These are phyloP conservation scores for Cranoglanis bouderius DNA, from an alignment of 2,113 vertebrate genomes.

Conservation along the genomic window DNA sequence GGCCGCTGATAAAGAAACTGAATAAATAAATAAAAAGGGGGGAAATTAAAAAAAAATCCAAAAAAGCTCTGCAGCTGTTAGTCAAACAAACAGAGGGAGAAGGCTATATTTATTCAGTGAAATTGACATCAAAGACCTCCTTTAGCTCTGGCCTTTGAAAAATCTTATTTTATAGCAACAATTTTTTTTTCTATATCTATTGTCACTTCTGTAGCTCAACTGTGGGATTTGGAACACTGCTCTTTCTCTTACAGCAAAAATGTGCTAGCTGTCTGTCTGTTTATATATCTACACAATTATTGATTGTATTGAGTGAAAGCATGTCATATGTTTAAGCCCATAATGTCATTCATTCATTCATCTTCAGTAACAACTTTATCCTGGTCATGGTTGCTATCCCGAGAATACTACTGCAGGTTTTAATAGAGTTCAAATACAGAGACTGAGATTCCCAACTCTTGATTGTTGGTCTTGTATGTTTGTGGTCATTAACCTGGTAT, in stretches of 20 bases:
- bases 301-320: background rate
- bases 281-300: background rate
- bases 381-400: background rate
- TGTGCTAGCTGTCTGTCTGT: background rate
- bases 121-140: conserved; percentile 1
- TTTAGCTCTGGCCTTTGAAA: conserved; percentile 4
- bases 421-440: background rate
- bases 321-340: background rate
- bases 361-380: background rate
- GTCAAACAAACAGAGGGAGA: background rate
- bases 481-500: background rate
- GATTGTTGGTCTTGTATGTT: background rate
- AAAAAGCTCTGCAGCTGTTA: background rate
- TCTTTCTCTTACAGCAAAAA: background rate
- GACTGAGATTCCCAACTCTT: background rate
- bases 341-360: background rate
- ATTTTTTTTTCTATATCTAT: background rate
- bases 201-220: background rate
- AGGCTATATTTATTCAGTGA: background rate
- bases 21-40: conserved; percentile 1
- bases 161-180: background rate
- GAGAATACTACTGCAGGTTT: too few relatives aligned
- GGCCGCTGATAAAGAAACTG: conserved; percentile 17
- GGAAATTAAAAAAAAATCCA: background rate
- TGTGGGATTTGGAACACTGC: background rate